Conservation (phyloP, 1,140 invertebrate genomes). For the Penaeus chinensis region DNA sequence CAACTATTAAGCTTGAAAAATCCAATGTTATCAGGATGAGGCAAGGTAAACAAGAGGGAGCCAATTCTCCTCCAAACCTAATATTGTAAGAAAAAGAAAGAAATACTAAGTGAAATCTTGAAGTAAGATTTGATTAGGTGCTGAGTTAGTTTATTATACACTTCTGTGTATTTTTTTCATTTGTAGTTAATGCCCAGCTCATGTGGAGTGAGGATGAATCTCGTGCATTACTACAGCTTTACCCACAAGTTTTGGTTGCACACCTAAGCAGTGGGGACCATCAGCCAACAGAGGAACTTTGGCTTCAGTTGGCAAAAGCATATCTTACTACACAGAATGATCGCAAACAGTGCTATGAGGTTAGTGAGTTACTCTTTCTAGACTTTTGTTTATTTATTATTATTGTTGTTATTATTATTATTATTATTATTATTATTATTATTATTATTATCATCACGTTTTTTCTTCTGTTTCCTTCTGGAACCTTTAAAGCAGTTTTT, state of each 20-base stretch:
- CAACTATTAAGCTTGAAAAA: slow-evolving; percentile 39
- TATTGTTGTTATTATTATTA: background rate
- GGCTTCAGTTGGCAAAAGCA: slow-evolving; percentile 50
- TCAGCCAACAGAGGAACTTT: slow-evolving; percentile 50
- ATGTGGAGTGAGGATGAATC: slow-evolving; percentile 42
- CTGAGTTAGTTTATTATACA: background rate
- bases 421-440: background rate
- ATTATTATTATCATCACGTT: background rate
- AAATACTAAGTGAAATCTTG: background rate
- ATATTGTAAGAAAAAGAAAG: too few species aligned
- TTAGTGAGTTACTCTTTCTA: background rate
- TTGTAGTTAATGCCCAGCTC: slow-evolving; percentile 46
- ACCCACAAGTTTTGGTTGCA: slow-evolving; percentile 40
- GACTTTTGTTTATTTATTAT: background rate
- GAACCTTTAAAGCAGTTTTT: background rate
- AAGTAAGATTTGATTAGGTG: background rate
- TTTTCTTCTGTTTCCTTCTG: too few species aligned
- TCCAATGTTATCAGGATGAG: slow-evolving; percentile 42
- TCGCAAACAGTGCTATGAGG: slow-evolving; percentile 52
- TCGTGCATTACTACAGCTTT: slow-evolving; percentile 37
- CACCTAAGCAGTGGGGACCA: slow-evolving; percentile 39
- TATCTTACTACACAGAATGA: slow-evolving; percentile 35
- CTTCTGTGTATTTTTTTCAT: background rate
- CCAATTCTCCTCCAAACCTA: too few species aligned
- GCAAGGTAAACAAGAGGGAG: slow-evolving; percentile 29